These are phyloP conservation scores for Tinamus major DNA, from an alignment of 2,797 vertebrate genomes.

Conservation along the genomic window DNA sequence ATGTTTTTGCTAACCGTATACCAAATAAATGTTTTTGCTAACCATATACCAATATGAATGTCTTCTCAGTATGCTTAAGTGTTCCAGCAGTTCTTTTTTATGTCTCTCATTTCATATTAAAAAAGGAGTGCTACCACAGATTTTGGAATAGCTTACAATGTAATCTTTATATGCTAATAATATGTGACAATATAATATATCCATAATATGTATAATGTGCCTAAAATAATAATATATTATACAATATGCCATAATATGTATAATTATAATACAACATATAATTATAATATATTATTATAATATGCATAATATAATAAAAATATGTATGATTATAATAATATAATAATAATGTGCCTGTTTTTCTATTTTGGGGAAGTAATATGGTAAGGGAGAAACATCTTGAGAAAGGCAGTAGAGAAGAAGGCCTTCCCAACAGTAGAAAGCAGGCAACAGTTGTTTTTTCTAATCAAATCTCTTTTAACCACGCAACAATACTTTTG, in stretches of 20 bases:
- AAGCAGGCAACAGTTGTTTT: neutral
- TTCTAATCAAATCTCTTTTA: neutral
- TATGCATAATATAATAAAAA: no score
- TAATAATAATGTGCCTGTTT: neutral
- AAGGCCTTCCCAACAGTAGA: neutral
- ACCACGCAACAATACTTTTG: neutral
- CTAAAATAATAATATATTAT: no score
- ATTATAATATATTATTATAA: no score
- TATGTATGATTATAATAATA: neutral
- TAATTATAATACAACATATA: no score
- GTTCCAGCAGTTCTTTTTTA: neutral
- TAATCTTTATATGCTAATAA: neutral
- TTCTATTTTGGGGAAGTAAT: neutral
- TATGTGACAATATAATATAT: neutral
- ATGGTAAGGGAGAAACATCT: neutral
- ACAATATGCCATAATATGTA: no score
- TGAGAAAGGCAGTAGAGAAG: accelerated
- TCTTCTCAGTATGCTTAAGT: accelerated
- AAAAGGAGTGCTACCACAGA: neutral
- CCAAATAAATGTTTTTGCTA: neutral
- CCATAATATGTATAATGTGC: no score
- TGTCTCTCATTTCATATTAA: neutral
- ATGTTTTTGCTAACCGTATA: neutral
- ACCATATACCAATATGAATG: neutral
- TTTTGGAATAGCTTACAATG: neutral